Base-by-base conservation (phyloP, 2,888 invertebrate species). In the Caenorhabditis angaria region DNA sequence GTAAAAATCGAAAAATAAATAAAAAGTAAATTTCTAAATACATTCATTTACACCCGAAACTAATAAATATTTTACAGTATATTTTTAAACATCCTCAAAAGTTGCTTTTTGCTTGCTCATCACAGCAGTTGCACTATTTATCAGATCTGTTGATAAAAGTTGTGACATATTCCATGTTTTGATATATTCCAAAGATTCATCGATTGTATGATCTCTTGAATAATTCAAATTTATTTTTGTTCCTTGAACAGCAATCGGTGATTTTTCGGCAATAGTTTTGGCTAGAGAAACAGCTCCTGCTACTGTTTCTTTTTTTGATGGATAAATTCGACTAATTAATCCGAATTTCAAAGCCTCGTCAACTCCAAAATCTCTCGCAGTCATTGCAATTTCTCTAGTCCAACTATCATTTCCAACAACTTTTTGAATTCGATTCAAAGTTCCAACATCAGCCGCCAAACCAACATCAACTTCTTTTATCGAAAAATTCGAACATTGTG, bases 361-460 rank as follows among this genome's bases (percentile, higher is more conserved):
- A n/a, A 95, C 91, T 56, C 90, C 89, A 80, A 97, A 91, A 87
- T 92, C 93, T 41, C 97, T 90, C 0, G 92, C 94, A 0, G 97
- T 95, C 82, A 91, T 94, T 72, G 93, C 93, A 0, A 97, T 89
- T 87, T 99, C 99, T 24, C 95, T 90, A 0, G 92, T 93, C 72
- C 94, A 90, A 78, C 96, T 95, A 47, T 93, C 92, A 83, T 92
- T 95, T 22, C 95, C 94, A 32, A 97, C 91, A 2, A 94, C 70
- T 90, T 94, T 95, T 3, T 96, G 96, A 22, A 99, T 89, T 74
- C 97, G 91, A 88, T 97, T 97, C 53, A 99, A 89, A 0, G 93
- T 92, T 0, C 97, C 97, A 0, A 97, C 93, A 90, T 99, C 99
- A 4, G 97, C 95, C 3, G 97, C 94, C 88, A 99, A 90, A 0